These are phyloP conservation scores for Podiceps cristatus DNA, from an alignment of 2,113 vertebrate species.

Conservation along the genomic window DNA sequence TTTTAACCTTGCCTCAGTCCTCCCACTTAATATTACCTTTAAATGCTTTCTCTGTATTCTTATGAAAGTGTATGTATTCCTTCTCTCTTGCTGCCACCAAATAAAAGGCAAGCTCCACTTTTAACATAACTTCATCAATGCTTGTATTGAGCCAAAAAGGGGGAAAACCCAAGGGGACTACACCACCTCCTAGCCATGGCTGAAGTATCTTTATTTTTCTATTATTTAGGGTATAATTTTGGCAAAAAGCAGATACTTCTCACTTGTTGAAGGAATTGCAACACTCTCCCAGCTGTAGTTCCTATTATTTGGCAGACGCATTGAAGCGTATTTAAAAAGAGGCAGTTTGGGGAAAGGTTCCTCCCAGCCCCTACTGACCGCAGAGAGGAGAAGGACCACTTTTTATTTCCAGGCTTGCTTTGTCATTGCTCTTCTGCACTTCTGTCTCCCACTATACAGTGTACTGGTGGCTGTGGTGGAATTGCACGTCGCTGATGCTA, in stretches of 20 bases:
- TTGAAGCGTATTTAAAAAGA: neutral
- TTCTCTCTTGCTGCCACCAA: neutral
- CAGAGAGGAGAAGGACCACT: neutral
- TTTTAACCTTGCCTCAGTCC: neutral
- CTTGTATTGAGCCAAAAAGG: neutral
- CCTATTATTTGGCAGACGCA: neutral
- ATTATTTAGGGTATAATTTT: neutral
- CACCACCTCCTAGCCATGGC: neutral
- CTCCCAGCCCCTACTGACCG: neutral
- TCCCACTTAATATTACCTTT: neutral
- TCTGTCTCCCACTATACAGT: neutral
- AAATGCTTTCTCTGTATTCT: neutral
- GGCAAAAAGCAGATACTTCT: neutral
- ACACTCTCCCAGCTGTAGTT: neutral
- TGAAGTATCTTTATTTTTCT: neutral
- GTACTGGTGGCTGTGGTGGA: neutral
- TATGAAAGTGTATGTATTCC: neutral
- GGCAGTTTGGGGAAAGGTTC: neutral
- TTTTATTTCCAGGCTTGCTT: neutral
- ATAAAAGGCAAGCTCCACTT: neutral
- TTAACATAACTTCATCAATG: neutral
- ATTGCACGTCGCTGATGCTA: neutral
- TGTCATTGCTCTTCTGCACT: neutral
- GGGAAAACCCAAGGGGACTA: neutral
- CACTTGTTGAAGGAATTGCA: neutral